These are phyloP conservation scores for Nomada fucata DNA, from an alignment of 2,888 invertebrate species.

Conservation along the genomic window DNA sequence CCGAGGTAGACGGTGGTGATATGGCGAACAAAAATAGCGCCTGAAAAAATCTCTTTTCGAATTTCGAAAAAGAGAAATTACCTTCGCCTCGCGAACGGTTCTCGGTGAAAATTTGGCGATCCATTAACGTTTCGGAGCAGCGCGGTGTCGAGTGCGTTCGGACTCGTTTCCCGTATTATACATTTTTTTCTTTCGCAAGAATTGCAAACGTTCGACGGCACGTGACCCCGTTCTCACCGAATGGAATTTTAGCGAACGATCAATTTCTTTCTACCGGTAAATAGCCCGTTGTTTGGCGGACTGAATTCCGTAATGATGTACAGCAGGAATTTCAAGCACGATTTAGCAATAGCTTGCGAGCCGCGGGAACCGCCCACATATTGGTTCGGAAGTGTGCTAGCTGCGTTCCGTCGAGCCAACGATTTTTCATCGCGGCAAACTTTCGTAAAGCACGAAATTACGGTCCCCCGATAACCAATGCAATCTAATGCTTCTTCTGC, in stretches of 20 bases:
- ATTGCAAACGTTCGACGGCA: not conserved
- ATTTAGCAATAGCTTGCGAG: slow-evolving; percentile 66
- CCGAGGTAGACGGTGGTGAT: too few relatives aligned
- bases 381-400: slow-evolving; percentile 40
- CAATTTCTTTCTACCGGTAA: slow-evolving; percentile 41
- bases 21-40: too few relatives aligned
- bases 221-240: not conserved
- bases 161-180: not conserved
- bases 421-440: slow-evolving; percentile 54
- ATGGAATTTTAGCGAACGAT: not conserved
- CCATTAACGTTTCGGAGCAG: too few relatives aligned
- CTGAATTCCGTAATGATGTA: slow-evolving; percentile 55
- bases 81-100: too few relatives aligned
- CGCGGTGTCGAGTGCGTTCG: too few relatives aligned
- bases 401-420: slow-evolving; percentile 46
- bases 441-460: not conserved
- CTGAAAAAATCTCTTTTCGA: not conserved
- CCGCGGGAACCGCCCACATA: slow-evolving; percentile 47
- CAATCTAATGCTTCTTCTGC: not conserved
- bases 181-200: not conserved
- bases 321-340: slow-evolving; percentile 61
- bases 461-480: slow-evolving; percentile 28
- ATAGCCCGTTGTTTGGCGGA: slow-evolving; percentile 42
- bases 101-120: too few relatives aligned
- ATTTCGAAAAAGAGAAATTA: too few relatives aligned